These are phyloP conservation scores for Pilophorus perplexus DNA, from an alignment of 2,888 invertebrate species.

Conservation along the genomic window DNA sequence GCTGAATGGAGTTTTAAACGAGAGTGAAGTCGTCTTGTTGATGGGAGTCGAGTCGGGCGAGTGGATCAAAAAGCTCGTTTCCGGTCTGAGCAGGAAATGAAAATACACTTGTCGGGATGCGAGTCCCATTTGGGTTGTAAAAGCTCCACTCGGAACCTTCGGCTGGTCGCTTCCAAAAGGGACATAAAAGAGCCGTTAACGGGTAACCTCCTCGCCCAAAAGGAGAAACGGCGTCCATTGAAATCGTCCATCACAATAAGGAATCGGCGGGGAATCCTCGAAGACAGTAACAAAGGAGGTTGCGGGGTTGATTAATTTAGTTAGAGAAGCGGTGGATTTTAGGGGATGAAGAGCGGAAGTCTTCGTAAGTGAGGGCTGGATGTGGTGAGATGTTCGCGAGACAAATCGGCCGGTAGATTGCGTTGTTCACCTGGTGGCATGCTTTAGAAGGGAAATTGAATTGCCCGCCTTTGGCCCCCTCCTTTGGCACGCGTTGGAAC, in stretches of 20 bases:
- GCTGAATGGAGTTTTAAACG: too few relatives aligned
- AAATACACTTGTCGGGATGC: not conserved
- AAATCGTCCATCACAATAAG: slow-evolving; percentile 25
- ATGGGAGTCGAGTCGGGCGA: too few relatives aligned
- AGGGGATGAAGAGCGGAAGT: not conserved
- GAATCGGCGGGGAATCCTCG: slow-evolving; percentile 17
- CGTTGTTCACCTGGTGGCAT: slow-evolving; percentile 16
- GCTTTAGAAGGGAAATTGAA: slow-evolving; percentile 19
- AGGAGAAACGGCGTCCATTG: slow-evolving; percentile 8
- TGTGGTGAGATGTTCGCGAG: slow-evolving; percentile 16
- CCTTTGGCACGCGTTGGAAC: slow-evolving; percentile 15
- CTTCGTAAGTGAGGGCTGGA: slow-evolving; percentile 1
- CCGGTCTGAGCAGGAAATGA: not conserved
- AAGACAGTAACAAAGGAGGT: slow-evolving; percentile 23
- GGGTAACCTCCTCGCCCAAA: not conserved
- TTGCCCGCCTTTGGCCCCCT: slow-evolving; percentile 9
- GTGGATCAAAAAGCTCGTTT: not conserved
- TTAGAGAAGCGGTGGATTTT: slow-evolving; percentile 11
- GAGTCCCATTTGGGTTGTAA: not conserved
- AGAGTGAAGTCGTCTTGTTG: too few relatives aligned
- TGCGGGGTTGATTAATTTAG: slow-evolving; percentile 26
- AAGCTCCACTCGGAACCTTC: not conserved
- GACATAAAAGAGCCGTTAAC: slow-evolving; percentile 22
- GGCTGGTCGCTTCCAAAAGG: not conserved
- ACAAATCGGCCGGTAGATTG: slow-evolving; percentile 28